These are phyloP conservation scores for Actinemys pallida DNA, from an alignment of 2,113 vertebrate species.

Conservation along the genomic window DNA sequence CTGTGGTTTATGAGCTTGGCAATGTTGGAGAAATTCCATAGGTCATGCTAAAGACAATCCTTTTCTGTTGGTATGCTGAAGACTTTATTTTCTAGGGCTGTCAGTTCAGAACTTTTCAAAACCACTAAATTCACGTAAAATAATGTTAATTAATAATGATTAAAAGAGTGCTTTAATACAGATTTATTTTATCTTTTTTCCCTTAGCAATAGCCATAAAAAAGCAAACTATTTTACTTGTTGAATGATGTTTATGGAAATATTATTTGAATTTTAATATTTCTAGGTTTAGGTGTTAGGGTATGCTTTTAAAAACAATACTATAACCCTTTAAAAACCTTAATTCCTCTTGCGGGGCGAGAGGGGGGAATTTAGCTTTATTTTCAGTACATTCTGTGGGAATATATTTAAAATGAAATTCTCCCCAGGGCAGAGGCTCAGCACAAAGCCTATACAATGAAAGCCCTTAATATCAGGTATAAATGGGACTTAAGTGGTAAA, in stretches of 20 bases:
- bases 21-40: too few species aligned
- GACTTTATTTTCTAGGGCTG: neutral
- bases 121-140: neutral
- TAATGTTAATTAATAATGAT: neutral
- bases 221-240: neutral
- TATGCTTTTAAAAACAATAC: neutral
- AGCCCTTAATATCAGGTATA: neutral
- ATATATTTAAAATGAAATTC: neutral
- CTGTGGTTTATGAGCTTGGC: too few species aligned
- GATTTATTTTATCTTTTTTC: neutral
- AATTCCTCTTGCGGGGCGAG: neutral
- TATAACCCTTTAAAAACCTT: neutral
- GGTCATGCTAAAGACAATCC: neutral
- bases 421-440: neutral
- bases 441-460: neutral
- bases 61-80: neutral
- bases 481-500: neutral
- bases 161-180: neutral
- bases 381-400: neutral
- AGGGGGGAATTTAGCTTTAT: neutral
- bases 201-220: neutral
- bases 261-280: neutral
- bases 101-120: neutral
- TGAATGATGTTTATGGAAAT: neutral
- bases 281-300: neutral